A percentile compares a stretch with the other conserved stretches of the same genome.
phyloP scores from a whole-genome alignment of 2,888 invertebrate species.

The Gymnosoma rotundatum region DNA sequence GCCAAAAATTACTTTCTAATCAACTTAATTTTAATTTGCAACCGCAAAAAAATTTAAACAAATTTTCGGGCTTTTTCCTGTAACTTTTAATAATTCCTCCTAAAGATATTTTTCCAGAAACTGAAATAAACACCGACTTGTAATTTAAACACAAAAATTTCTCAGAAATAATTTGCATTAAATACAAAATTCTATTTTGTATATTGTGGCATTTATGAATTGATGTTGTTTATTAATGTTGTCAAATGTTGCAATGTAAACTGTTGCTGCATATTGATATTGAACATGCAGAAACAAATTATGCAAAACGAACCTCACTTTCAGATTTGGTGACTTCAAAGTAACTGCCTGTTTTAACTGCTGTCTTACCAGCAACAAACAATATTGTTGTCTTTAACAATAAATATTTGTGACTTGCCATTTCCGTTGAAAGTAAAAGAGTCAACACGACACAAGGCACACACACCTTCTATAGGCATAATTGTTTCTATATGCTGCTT shows the following conservation, averaged over 20 bases:
- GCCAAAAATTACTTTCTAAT: too few species aligned
- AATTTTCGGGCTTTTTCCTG: not conserved
- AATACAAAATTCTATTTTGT: not conserved
- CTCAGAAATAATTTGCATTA: conserved; percentile 37
- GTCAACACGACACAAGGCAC: not conserved
- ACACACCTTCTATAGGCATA: conserved; percentile 2
- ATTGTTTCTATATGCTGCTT: too few species aligned
- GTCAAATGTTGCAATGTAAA: conserved; percentile 19
- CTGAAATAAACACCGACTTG: too few species aligned
- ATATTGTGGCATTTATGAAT: conserved; percentile 17
- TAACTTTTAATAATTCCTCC: not conserved
- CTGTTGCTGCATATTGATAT: conserved; percentile 46
- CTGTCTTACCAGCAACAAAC: conserved; percentile 5
- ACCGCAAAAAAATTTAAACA: not conserved
- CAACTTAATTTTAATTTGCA: too few species aligned
- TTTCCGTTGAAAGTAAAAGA: conserved; percentile 55
- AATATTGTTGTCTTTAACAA: conserved; percentile 49
- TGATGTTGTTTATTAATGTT: conserved; percentile 22
- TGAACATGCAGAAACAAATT: not conserved
- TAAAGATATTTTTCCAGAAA: not conserved
- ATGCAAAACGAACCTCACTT: conserved; percentile 20
- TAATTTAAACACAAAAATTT: conserved; percentile 8
- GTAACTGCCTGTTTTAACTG: not conserved
- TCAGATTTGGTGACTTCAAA: conserved; percentile 18
- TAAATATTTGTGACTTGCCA: conserved; percentile 67